Evolutionary conservation across 1,140 invertebrate genomes (phyloP), one percentile per base, ranked within the genome.

Genomic region (Euura saliciscinereae): DNA sequence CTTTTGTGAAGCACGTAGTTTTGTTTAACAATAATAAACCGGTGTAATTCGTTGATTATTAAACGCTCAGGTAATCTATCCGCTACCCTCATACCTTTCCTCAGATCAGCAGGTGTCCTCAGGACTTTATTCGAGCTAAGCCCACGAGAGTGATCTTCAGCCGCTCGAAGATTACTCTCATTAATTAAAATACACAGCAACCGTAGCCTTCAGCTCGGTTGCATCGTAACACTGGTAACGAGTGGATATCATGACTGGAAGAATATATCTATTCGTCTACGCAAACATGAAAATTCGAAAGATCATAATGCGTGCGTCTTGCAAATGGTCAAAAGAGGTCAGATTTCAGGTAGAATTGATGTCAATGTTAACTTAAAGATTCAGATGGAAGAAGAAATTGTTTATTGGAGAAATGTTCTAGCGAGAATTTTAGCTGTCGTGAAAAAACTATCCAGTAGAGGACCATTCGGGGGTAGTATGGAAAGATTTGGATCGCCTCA

Each of bases 171-270:
- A n/a, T n/a, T n/a, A n/a, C n/a, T n/a, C n/a, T n/a, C n/a, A n/a
- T n/a, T n/a, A n/a, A n/a, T n/a, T n/a, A n/a, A n/a, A n/a, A n/a
- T n/a, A n/a, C n/a, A n/a, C n/a, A n/a, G n/a, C n/a, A n/a, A n/a
- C n/a, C n/a, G n/a, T n/a, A n/a, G n/a, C n/a, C n/a, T n/a, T n/a
- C n/a, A n/a, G n/a, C n/a, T n/a, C n/a, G n/a, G n/a, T n/a, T n/a
- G n/a, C n/a, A n/a, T n/a, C n/a, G n/a, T n/a, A n/a, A n/a, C n/a
- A n/a, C n/a, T 4, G 51, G 51, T n/a, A n/a, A 4, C 4, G n/a
- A 59, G 51, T 59, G 51, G 51, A 59, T 59, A 59, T 59, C 51
- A 59, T 59, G 51, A 59, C 51, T 59, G 51, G 51, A 59, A 59
- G 4, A 59, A 59, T 59, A 59, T 59, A 59, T 59, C 51, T 59